Base-by-base conservation (phyloP, 2,113 vertebrate genomes). In the Plectropomus leopardus region DNA sequence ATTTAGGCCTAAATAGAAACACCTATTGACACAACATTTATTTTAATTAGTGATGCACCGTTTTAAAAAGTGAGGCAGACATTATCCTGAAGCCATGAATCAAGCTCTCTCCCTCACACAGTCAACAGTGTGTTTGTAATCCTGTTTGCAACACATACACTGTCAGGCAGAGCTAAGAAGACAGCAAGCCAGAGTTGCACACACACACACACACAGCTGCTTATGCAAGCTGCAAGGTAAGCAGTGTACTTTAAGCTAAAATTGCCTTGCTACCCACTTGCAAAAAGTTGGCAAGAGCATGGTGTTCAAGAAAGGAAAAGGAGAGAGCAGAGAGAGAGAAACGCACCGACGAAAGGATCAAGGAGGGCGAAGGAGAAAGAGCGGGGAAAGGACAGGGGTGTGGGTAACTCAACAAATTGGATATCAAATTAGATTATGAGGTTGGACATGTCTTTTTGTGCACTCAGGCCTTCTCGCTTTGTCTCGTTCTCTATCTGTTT, bases 351-450 rank as follows among this genome's bases (percentile, higher is more conserved):
- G 47, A 64, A 73, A 70, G 61, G 77, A 84, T 76, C 36, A 72
- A 87, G 74, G 71, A 67, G 76, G 59, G 58, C 34, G 42, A 78
- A 78, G 58, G 78, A 68, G 58, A 76, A 50, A 79, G 32, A 54
- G 24, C 24, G n/a, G 28, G 44, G 28, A 32, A 44, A 32, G 55
- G 28, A 65, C 26, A 59, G 53, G 51, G 54, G 26, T 55, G 59
- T 10, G 71, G 47, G 63, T 50, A 74, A 67, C 72, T 87, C 81
- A 63, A 84, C 84, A 90, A 89, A 89, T 86, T 83, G 68, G 82
- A 86, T 87, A 80, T 82, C 64, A 87, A 80, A 90, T 88, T 76
- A 70, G 86, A 88, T 91, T 68, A 90, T 83, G 75, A 84, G 70
- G 48, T 45, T 72, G 54, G 75, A 82, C 80, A 66, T 71, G 75